These are phyloP conservation scores for Anneissia japonica DNA, from an alignment of 35 echinoderm and acorn worm genomes.

Conservation along the genomic window DNA sequence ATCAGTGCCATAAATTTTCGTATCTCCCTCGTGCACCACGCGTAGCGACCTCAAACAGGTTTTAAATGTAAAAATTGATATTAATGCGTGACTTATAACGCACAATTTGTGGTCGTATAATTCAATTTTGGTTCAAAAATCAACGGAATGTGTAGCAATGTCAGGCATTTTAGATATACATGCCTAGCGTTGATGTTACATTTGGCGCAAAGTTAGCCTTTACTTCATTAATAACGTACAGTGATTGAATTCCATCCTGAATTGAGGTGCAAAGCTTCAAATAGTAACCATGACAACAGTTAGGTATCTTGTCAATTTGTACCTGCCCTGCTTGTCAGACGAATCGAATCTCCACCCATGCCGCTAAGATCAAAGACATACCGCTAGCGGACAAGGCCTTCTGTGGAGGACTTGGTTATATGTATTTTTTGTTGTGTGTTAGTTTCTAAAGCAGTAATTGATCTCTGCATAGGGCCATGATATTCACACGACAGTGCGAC, in stretches of 20 bases:
- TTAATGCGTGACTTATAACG: neutral
- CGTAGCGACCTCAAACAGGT: too few relatives aligned
- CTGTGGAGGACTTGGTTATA: neutral
- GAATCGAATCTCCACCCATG: neutral
- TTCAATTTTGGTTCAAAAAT: neutral
- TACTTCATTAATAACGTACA: neutral
- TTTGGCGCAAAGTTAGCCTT: neutral
- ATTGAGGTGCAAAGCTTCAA: neutral
- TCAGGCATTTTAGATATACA: neutral
- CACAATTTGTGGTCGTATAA: neutral
- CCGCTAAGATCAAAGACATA: neutral
- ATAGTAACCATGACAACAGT: neutral
- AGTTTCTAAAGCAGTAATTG: neutral
- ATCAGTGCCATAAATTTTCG: too few relatives aligned
- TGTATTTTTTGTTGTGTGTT: neutral
- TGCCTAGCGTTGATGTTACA: neutral
- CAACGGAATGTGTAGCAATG: neutral
- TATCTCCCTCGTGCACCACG: too few relatives aligned
- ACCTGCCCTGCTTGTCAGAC: neutral
- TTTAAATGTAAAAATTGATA: too few relatives aligned
- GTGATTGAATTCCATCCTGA: neutral
- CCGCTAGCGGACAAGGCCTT: neutral
- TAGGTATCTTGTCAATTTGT: neutral
- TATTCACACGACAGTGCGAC: neutral
- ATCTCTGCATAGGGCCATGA: neutral